Conservation (phyloP, 2,888 invertebrate species). For the Orthonychiurus folsomi region DNA sequence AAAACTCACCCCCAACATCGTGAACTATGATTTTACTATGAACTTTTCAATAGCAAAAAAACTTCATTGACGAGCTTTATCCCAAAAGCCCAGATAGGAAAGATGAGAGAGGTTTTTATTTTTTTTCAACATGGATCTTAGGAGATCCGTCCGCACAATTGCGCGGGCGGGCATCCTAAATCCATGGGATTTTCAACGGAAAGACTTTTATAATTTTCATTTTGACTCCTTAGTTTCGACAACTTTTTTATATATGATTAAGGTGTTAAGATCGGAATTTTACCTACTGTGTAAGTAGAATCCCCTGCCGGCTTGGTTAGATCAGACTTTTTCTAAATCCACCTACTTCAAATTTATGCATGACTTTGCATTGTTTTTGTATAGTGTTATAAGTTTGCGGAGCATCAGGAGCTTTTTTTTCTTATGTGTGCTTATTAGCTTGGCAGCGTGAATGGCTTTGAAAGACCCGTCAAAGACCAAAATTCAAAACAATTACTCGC, state of each 20-base stretch:
- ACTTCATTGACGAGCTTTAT: not conserved
- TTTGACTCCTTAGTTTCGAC: constrained; percentile 1
- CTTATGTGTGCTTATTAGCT: not conserved
- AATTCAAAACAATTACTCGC: not conserved
- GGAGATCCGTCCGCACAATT: too few relatives aligned
- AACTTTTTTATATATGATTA: not conserved
- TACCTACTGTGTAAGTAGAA: not conserved
- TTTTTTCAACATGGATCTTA: not conserved
- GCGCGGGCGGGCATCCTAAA: not conserved
- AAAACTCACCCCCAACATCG: not conserved
- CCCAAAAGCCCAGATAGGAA: not conserved
- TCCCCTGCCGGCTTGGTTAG: not conserved
- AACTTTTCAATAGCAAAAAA: not conserved
- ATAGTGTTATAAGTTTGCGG: not conserved
- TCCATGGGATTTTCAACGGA: not conserved
- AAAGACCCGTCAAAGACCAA: not conserved
- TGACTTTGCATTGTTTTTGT: not conserved
- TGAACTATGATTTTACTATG: not conserved
- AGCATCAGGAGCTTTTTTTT: not conserved
- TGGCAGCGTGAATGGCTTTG: not conserved
- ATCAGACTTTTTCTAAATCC: not conserved
- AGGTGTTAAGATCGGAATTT: not conserved
- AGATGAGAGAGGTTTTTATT: not conserved
- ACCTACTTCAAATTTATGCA: not conserved
- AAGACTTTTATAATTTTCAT: not conserved